These are phyloP conservation scores for Galeopsomyia nigrocyanea DNA, from an alignment of 2,888 invertebrate genomes.

Conservation along the genomic window DNA sequence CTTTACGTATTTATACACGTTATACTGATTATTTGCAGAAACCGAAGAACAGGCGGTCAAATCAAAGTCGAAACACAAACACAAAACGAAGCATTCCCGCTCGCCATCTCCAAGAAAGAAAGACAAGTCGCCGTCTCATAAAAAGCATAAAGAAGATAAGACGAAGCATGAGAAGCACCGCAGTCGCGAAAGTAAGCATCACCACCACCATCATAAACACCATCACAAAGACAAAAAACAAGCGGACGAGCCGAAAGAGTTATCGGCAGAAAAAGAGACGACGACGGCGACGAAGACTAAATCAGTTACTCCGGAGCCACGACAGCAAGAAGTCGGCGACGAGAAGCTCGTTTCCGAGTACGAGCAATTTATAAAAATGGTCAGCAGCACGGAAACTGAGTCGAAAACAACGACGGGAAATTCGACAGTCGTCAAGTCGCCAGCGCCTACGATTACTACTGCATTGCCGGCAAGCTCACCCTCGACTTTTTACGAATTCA, in stretches of 20 bases:
- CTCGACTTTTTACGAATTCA: constrained; percentile 54
- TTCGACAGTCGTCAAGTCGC: no score
- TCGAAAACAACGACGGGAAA: background rate
- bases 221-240: constrained; percentile 41
- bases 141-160: constrained; percentile 40
- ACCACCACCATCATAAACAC: constrained; percentile 29
- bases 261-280: background rate
- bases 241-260: constrained; percentile 1
- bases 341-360: constrained; percentile 71
- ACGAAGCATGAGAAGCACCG: background rate
- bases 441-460: background rate
- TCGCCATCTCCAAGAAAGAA: constrained; percentile 39
- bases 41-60: constrained; percentile 13
- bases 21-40: constrained; percentile 6
- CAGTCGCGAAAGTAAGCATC: constrained; percentile 2
- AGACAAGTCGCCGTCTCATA: constrained; percentile 39
- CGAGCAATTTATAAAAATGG: constrained; percentile 74
- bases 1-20: background rate
- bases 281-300: constrained; percentile 16
- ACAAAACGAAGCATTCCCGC: constrained; percentile 19
- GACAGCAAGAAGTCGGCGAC: constrained; percentile 52
- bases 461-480: constrained; percentile 40
- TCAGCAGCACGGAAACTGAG: constrained; percentile 30
- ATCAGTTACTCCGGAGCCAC: constrained; percentile 37
- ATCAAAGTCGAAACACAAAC: constrained; percentile 27